Conservation (phyloP, 2,888 invertebrate species). For the Cephus rjabovi region DNA sequence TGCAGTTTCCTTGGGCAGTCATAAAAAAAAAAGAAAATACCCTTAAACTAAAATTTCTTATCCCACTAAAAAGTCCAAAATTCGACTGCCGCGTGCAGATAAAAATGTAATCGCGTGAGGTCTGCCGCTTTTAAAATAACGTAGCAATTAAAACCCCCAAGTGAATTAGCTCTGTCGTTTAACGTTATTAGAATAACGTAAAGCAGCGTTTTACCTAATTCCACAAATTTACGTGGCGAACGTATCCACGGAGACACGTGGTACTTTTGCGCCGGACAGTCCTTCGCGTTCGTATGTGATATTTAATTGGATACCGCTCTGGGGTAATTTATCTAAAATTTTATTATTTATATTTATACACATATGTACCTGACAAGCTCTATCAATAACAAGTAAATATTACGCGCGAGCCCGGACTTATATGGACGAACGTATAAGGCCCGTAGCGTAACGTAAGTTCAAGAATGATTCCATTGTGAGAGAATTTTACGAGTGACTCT, state of each 20-base stretch:
- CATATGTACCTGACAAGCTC: neutral
- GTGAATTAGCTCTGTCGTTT: neutral
- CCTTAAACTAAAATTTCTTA: neutral
- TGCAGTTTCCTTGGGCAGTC: neutral
- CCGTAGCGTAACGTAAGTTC: neutral
- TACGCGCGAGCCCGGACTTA: neutral
- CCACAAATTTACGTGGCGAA: neutral
- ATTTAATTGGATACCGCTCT: neutral
- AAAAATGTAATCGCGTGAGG: neutral
- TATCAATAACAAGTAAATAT: neutral
- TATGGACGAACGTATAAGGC: neutral
- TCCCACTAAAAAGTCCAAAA: neutral
- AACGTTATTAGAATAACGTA: neutral
- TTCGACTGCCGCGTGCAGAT: neutral
- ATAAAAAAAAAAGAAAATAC: neutral
- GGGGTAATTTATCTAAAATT: neutral
- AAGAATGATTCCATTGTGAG: constrained; percentile 61
- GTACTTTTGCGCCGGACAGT: neutral
- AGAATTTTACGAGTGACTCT: constrained; percentile 62
- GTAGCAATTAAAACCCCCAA: neutral
- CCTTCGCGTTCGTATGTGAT: neutral
- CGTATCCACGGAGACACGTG: neutral
- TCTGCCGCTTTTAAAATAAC: neutral
- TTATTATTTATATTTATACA: neutral
- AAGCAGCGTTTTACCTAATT: neutral